Conservation (phyloP, 1,140 invertebrate genomes). For the Daktulosphaira vitifoliae region DNA sequence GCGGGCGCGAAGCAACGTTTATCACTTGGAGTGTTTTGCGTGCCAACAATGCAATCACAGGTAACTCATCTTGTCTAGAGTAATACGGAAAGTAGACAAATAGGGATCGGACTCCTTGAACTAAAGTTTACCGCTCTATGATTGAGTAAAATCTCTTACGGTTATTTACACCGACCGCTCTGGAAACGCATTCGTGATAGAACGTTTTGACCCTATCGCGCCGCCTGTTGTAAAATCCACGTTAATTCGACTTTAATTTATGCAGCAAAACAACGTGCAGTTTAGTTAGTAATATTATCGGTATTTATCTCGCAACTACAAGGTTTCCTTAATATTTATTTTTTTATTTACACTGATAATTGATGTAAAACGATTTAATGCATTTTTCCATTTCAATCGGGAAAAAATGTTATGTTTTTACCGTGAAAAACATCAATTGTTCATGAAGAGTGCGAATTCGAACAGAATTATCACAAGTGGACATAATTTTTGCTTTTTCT, state of each 20-base stretch:
- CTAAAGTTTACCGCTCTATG: no score
- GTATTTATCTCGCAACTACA: no score
- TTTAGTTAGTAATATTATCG: no score
- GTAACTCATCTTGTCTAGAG: constrained; percentile 47
- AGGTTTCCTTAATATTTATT: no score
- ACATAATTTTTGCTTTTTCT: no score
- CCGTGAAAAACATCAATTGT: no score
- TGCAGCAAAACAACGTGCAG: not conserved
- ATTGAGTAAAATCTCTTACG: not conserved
- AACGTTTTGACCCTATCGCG: constrained; percentile 1
- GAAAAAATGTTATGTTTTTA: no score
- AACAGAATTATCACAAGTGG: no score
- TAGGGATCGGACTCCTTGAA: not conserved
- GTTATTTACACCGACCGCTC: constrained; percentile 8
- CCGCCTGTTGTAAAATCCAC: not conserved
- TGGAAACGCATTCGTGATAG: not conserved
- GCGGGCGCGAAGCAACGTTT: constrained; percentile 87
- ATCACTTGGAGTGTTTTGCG: constrained; percentile 92
- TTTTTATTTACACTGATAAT: not conserved
- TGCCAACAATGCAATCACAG: constrained; percentile 95
- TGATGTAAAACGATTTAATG: not conserved
- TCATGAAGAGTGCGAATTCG: no score
- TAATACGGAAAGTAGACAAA: not conserved
- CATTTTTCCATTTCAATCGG: not conserved
- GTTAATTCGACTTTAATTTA: not conserved